Evolutionary conservation across 2,113 vertebrate genomes (phyloP), one percentile per base, ranked within the genome.

Genomic region (Scopus umbretta): DNA sequence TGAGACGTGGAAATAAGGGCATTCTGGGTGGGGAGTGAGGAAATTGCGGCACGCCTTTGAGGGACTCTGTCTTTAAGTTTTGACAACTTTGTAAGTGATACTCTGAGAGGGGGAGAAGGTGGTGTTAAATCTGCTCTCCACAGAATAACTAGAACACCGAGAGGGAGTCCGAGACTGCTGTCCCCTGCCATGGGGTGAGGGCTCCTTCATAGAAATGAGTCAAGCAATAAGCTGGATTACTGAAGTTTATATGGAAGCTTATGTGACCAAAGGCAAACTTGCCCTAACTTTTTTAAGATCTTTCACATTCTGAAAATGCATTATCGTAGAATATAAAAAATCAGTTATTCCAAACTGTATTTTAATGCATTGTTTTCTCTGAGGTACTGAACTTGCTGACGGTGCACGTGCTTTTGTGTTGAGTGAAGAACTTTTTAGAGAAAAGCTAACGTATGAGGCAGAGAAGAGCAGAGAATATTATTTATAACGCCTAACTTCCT

Each of bases 391-490:
- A 59, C 42, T 88, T 84, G 50, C 76, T 94, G 83, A 82, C 0
- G 1, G 38, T 59, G 61, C 62, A 40, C 2, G 16, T 55, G 14
- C 17, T 87, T 91, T 72, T 47, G 36, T 73, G 50, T 83, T 94
- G 61, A 78, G 58, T 71, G 73, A 86, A 90, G 50, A 76, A 7
- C 7, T 66, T 79, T 80, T 76, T 12, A 58, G 62, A 52, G 74
- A 76, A 79, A 78, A 81, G 27, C 3, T 59, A 63, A 74, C 0
- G 0, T 32, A 47, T 34, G 74, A 92, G 72, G 22, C 1, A 0
- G 74, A 86, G 32, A 71, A 2, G 2, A 59, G 71, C 34, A 90
- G 47, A 74, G 93, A 90, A 86, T 73, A 86, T 91, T 92, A 86
- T 92, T 92, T 90, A 76, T 76, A 90, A 88, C 0, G 2, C 25